phyloP scores from a whole-genome alignment of 1,140 invertebrate species.

The Pseudomyrmex dendroicus region DNA sequence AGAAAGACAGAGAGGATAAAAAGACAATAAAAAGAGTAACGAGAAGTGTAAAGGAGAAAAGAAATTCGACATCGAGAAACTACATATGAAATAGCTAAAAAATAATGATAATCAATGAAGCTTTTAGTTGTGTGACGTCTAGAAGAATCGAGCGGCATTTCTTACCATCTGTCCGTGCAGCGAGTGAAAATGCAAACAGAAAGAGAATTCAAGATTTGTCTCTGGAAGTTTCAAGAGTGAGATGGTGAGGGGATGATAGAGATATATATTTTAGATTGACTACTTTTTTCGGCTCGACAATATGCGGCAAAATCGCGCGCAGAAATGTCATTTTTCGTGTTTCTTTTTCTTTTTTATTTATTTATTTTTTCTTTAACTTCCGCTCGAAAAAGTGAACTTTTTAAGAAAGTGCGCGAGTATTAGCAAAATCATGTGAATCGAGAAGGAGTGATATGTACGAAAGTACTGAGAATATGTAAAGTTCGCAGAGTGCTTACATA shows the following conservation, averaged over 20 bases:
- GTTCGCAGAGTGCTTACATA: conserved; percentile 21
- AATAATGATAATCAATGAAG: conserved; percentile 82
- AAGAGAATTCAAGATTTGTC: conserved; percentile 77
- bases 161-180: conserved; percentile 85
- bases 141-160: conserved; percentile 83
- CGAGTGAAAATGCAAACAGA: conserved; percentile 78
- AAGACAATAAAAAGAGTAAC: conserved; percentile 25
- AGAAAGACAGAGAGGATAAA: conserved; percentile 3
- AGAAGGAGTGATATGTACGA: background rate
- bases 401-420: conserved; percentile 4
- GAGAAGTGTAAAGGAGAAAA: conserved; percentile 46
- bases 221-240: conserved; percentile 60
- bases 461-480: conserved; percentile 9
- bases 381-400: conserved; percentile 4
- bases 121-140: conserved; percentile 81
- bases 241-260: conserved; percentile 29
- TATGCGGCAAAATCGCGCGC: background rate
- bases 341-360: background rate
- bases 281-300: conserved; percentile 9
- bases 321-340: background rate
- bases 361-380: conserved; percentile 23
- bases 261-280: background rate
- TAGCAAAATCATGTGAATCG: conserved; percentile 23
- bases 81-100: conserved; percentile 75
- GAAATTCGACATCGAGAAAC: conserved; percentile 79